phyloP scores from a whole-genome alignment of 2,888 invertebrate species.

The Eupithecia vulgata region DNA sequence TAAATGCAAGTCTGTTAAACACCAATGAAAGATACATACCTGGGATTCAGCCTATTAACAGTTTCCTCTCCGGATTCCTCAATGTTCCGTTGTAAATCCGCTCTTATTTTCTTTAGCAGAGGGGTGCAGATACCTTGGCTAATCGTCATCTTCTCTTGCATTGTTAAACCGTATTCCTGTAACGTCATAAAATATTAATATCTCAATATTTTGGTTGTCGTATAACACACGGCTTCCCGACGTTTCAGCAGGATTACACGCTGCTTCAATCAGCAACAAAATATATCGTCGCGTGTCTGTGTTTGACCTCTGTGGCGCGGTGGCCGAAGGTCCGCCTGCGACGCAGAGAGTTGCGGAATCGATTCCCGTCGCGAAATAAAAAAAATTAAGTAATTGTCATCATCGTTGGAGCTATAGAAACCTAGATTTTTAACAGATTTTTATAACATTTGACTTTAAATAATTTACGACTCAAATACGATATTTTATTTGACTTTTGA shows the following conservation, averaged over 20 bases:
- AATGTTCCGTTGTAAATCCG: conserved; percentile 96
- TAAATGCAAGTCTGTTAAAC: neutral
- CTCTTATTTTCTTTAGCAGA: conserved; percentile 95
- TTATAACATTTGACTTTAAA: too few species aligned
- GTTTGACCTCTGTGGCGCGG: too few species aligned
- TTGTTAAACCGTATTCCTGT: conserved; percentile 97
- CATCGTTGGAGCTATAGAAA: too few species aligned
- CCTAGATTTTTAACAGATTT: too few species aligned
- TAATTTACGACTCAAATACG: too few species aligned
- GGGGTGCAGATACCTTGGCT: conserved; percentile 99
- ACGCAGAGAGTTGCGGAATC: too few species aligned
- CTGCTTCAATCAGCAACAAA: too few species aligned
- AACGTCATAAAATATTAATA: neutral
- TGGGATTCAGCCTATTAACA: conserved; percentile 97
- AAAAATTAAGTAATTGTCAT: too few species aligned
- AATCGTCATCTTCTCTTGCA: conserved; percentile 97
- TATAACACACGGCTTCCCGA: neutral
- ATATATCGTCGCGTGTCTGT: too few species aligned
- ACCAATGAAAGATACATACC: conserved; percentile 72
- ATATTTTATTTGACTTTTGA: too few species aligned
- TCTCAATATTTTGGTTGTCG: neutral
- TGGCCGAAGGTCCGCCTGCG: too few species aligned
- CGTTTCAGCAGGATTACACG: neutral
- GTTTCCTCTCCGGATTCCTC: conserved; percentile 96
- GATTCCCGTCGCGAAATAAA: too few species aligned